Percentiles rank a stretch among this genome's conserved stretches.
Conservation (phyloP, 2,888 invertebrate genomes). For the Orthosia gothica region DNA sequence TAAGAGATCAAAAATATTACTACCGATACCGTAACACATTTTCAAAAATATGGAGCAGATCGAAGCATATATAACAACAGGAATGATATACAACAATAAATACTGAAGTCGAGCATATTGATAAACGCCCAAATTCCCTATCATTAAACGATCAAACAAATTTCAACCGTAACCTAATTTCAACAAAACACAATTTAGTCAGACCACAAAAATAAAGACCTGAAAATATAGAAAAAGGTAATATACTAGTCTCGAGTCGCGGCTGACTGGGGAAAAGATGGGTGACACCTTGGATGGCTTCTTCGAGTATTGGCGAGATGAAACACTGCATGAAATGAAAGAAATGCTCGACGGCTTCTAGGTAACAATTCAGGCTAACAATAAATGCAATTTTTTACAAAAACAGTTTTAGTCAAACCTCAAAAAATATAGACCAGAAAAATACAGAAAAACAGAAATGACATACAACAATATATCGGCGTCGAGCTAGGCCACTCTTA, state of each 20-base stretch:
- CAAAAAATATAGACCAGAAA: slow-evolving; percentile 4
- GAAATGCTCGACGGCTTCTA: no score
- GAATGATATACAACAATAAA: slow-evolving; percentile 9
- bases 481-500: slow-evolving; percentile 53
- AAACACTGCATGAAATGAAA: no score
- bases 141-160: not conserved
- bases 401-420: not conserved
- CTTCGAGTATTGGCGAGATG: no score
- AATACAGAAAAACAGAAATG: slow-evolving; percentile 46
- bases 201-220: no score
- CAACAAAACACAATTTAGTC: not conserved
- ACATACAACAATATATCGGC: slow-evolving; percentile 57
- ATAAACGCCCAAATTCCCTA: not conserved
- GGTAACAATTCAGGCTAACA: no score
- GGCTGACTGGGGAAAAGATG: no score
- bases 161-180: not conserved
- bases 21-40: not conserved
- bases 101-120: slow-evolving; percentile 34
- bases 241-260: no score
- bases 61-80: not conserved
- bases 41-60: not conserved
- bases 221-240: no score
- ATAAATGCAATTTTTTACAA: no score
- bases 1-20: no score
- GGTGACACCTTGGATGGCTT: no score